These are phyloP conservation scores for Drosophila histrio DNA, from an alignment of 2,888 invertebrate species.

Conservation along the genomic window DNA sequence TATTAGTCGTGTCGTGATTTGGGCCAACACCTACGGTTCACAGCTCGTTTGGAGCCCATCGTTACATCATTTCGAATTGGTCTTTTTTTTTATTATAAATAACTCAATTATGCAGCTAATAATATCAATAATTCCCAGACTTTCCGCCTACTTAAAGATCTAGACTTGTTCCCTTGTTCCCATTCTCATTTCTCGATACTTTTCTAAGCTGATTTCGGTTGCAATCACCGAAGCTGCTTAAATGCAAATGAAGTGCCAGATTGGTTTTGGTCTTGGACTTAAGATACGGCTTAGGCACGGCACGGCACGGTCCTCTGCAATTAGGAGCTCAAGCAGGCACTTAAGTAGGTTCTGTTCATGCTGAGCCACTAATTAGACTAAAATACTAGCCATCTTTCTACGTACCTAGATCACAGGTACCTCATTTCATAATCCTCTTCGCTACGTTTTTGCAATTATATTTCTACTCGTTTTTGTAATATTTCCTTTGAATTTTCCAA, in stretches of 20 bases:
- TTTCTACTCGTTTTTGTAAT: constrained; percentile 11
- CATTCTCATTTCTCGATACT: background rate
- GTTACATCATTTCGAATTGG: constrained; percentile 57
- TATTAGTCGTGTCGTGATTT: constrained; percentile 47
- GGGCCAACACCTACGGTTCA: constrained; percentile 74
- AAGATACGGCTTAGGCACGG: constrained; percentile 30
- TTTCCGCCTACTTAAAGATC: constrained; percentile 51
- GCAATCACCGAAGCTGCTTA: constrained; percentile 41
- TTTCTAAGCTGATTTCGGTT: constrained; percentile 58
- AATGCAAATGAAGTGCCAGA: constrained; percentile 74
- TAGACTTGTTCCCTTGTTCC: background rate
- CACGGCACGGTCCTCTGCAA: constrained; percentile 33
- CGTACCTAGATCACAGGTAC: constrained; percentile 25
- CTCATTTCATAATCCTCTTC: constrained; percentile 30
- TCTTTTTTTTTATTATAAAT: constrained; percentile 58
- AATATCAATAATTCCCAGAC: constrained; percentile 61
- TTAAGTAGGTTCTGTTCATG: constrained; percentile 32
- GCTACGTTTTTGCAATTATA: constrained; percentile 34
- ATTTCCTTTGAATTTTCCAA: constrained; percentile 38
- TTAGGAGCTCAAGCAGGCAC: constrained; percentile 54
- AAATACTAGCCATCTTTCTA: constrained; percentile 18
- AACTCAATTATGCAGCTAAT: constrained; percentile 74
- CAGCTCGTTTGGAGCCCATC: constrained; percentile 62
- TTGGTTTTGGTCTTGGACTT: constrained; percentile 55
- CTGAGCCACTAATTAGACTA: constrained; percentile 60